phyloP scores from a whole-genome alignment of 2,888 invertebrate genomes.

The Sthenelais limicola region DNA sequence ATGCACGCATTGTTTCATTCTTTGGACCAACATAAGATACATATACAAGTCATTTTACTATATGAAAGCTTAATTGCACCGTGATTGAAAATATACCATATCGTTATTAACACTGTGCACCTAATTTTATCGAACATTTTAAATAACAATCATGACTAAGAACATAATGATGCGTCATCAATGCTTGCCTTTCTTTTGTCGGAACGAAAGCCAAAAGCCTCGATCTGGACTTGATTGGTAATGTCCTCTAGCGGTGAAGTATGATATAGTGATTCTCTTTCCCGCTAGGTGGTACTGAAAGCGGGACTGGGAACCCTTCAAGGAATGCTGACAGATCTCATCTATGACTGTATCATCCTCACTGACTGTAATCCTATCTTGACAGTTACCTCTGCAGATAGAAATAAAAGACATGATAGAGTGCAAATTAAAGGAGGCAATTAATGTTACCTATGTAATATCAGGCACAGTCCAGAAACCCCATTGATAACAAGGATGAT shows the following conservation, averaged over 20 bases:
- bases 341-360: slow-evolving; percentile 15
- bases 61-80: neutral
- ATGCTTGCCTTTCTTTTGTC: slow-evolving; percentile 1
- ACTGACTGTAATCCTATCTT: slow-evolving; percentile 30
- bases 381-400: too few relatives aligned
- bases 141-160: too few relatives aligned
- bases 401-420: too few relatives aligned
- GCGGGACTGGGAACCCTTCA: slow-evolving; percentile 7
- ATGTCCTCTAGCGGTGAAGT: slow-evolving; percentile 41
- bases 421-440: too few relatives aligned
- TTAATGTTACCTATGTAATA: too few relatives aligned
- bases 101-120: neutral
- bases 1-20: neutral
- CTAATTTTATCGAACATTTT: too few relatives aligned
- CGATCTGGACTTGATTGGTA: slow-evolving; percentile 32
- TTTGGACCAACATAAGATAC: neutral
- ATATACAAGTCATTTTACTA: neutral
- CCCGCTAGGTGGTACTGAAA: slow-evolving; percentile 30
- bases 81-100: neutral
- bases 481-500: too few relatives aligned
- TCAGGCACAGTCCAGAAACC: too few relatives aligned
- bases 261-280: slow-evolving; percentile 10
- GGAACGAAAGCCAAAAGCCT: slow-evolving; percentile 44
- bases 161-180: neutral
- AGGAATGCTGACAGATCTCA: slow-evolving; percentile 18